Evolutionary conservation across 2,797 vertebrate genomes (phyloP).

Genomic region (Trachops cirrhosus): DNA sequence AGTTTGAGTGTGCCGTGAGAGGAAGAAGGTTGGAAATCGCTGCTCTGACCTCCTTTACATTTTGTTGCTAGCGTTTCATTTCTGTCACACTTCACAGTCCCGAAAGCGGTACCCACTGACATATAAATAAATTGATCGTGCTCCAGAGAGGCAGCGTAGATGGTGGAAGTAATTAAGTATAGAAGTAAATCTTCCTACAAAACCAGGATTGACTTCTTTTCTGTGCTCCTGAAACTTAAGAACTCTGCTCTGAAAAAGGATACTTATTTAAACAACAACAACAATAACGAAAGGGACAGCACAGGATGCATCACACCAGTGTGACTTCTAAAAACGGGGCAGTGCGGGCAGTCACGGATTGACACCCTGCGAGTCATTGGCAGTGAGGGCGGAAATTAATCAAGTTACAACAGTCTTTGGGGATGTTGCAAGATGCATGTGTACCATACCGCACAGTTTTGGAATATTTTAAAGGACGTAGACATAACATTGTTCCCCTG

Average conservation of each 20-base stretch:
- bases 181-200: constrained; percentile 38
- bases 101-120: constrained; percentile 51
- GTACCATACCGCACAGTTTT: background rate
- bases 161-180: constrained; percentile 57
- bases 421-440: background rate
- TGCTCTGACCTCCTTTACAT: constrained; percentile 33
- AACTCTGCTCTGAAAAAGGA: background rate
- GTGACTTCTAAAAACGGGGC: background rate
- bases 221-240: background rate
- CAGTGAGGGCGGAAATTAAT: background rate
- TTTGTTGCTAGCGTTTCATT: constrained; percentile 53
- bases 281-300: background rate
- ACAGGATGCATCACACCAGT: background rate
- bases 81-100: constrained; percentile 58
- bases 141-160: constrained; percentile 37
- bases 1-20: background rate
- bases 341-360: background rate
- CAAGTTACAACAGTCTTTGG: background rate
- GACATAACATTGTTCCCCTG: background rate
- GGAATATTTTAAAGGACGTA: background rate
- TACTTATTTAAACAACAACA: background rate
- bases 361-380: background rate
- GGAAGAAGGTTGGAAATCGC: background rate
- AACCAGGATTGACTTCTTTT: constrained; percentile 14
- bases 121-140: constrained; percentile 66